phyloP scores from a whole-genome alignment of 2,888 invertebrate genomes.

The Acrobasis repandana region DNA sequence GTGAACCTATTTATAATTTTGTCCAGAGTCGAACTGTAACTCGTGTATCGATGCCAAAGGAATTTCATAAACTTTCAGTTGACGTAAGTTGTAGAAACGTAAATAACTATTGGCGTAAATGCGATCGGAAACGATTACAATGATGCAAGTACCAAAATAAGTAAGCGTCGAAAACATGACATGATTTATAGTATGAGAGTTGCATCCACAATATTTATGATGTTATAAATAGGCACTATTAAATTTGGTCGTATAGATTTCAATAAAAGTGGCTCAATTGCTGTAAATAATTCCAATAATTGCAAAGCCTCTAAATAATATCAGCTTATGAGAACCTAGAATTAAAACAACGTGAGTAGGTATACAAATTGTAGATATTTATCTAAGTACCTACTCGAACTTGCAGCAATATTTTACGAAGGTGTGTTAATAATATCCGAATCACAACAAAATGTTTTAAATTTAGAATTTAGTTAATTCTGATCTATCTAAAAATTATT shows the following conservation, averaged over 20 bases:
- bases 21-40: neutral
- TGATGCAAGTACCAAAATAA: neutral
- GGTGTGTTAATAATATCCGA: too few species aligned
- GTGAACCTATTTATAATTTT: neutral
- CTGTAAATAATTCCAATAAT: neutral
- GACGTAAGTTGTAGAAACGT: neutral
- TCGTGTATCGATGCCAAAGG: neutral
- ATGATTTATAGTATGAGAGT: neutral
- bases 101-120: neutral
- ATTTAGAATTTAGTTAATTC: too few species aligned
- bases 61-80: neutral
- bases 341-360: too few species aligned
- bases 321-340: too few species aligned
- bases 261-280: neutral
- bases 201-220: neutral
- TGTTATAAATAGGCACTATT: conserved; percentile 9
- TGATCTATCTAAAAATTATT: too few species aligned
- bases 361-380: too few species aligned
- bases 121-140: neutral
- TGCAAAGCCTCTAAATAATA: neutral
- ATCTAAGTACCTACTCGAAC: too few species aligned
- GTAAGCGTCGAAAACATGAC: neutral
- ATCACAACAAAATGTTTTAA: too few species aligned
- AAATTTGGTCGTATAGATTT: neutral
- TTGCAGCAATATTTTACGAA: too few species aligned